Base-by-base conservation (phyloP, 2,113 vertebrate genomes). In the Dicrurus megarhynchus region DNA sequence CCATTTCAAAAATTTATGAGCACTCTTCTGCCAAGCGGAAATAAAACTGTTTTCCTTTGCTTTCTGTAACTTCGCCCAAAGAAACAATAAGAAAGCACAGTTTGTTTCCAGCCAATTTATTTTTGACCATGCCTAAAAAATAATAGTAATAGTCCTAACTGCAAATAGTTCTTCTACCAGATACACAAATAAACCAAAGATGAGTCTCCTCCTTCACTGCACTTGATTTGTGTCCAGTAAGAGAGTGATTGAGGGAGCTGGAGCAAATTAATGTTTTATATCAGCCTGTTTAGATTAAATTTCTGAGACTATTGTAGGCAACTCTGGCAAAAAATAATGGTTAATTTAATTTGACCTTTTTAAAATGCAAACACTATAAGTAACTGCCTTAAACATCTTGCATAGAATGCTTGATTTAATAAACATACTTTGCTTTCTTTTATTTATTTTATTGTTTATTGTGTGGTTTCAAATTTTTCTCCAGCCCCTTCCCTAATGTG, bases 291-390 rank as follows among this genome's bases (percentile, higher is more conserved):
- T 60, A 73, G 37, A 77, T 81, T 70, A 77, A 35, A 35, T 87
- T 87, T 73, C 55, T 13, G 39, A 82, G 49, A n/a, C 32, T 67
- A 76, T 47, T 85, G 9, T 67, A 41, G 35, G 53, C 30, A 75
- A 63, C 6, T 27, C 3, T 5, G 12, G 10, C 0, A 1, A 81
- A 95, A 93, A 82, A 68, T 50, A 95, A 87, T 52, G 26, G 57
- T 61, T 90, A 85, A 95, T 82, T 94, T 83, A 92, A 76, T 84
- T 56, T 87, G 49, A 91, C 78, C 69, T 84, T 95, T 95, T 90
- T 1, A 79, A 85, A 94, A 93, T 78, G 44, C n/a, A 82, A 74
- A 18, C 23, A 32, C 28, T 28, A 1, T 60, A 77, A 78, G 64
- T 42, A 84, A 78, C 24, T 60, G 18, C 15, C 65, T 79, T 85